phyloP scores from a whole-genome alignment of 2,888 invertebrate genomes.

The Aphidoletes aphidimyza region DNA sequence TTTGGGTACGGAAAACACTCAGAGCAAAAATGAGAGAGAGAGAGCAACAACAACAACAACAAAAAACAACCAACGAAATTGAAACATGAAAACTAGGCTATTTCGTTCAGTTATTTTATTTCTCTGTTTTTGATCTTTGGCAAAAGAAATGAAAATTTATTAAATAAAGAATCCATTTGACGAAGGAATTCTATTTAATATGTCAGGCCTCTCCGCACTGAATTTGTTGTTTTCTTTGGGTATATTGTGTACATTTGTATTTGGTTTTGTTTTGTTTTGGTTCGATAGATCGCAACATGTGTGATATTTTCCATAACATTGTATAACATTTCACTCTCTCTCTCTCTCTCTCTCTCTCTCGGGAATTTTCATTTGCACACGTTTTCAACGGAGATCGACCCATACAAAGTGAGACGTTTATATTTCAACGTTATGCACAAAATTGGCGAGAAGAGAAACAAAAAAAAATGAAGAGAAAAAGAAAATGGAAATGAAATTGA shows the following conservation, averaged over 20 bases:
- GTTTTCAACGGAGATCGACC: too few species aligned
- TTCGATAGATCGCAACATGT: conserved; percentile 26
- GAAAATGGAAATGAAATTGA: background rate
- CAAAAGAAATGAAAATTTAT: background rate
- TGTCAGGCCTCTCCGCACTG: too few species aligned
- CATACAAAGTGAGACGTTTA: too few species aligned
- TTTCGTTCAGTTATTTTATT: too few species aligned
- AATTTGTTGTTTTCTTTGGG: too few species aligned
- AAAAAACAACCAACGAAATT: background rate
- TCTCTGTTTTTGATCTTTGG: background rate
- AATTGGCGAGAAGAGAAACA: background rate
- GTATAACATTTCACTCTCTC: too few species aligned
- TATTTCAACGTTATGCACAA: background rate
- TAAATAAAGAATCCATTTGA: conserved; percentile 11
- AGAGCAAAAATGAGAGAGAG: background rate
- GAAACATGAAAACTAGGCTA: background rate
- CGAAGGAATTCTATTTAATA: background rate
- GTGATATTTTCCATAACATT: conserved; percentile 37
- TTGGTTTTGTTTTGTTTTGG: background rate
- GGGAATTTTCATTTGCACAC: too few species aligned
- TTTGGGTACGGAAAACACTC: too few species aligned
- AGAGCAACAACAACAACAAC: background rate
- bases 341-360: too few species aligned
- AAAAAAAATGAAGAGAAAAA: background rate
- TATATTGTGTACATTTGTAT: background rate